Base-by-base conservation (phyloP, 37 sponge, comb jelly and placozoan genomes). In the Bolinopsis microptera region DNA sequence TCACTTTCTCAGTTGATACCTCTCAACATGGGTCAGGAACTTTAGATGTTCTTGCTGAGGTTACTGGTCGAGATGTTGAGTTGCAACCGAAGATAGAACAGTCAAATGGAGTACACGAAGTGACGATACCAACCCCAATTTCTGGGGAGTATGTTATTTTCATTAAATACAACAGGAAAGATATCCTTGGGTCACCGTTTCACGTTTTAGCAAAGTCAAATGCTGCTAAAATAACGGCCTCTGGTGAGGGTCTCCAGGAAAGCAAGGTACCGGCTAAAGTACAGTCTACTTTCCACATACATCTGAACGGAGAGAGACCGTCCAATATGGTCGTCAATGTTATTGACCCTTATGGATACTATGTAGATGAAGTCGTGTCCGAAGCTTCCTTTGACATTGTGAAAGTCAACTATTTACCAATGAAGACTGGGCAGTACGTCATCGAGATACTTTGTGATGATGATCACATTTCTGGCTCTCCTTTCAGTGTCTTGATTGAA, bases 391-490 rank as follows among this genome's bases (percentile, higher is more conserved):
- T 5, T n/a, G 75, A 72, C 31, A 5, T 30, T 8, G 75, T 72
- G 75, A 72, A 30, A 24, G 75, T 72, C 3, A 72, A 72, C 3
- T 72, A 72, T 72, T 24, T 72, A 28, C 75, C 75, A 23, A 72
- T 72, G 31, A 72, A 72, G 25, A 21, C 75, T 30, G 75, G 75
- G 18, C 75, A 72, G 18, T 72, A 72, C 75, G 75, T 72, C 31
- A 24, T 72, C 5, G 75, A 72, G 75, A 28, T 72, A 28, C 75
- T 72, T n/a, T 72, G 75, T 72, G 75, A 72, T 28, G 75, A 72
- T 21, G 75, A 72, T 5, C 75, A 72, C 25, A 72, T 72, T 24
- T 72, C 75, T 30, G 75, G 31, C 3, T 72, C 75, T 24, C 75
- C 75, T 28, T 72, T 72, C 18, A 30, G 5, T 21, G 75, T 72